These are phyloP conservation scores for Pollimyrus isidori DNA, from an alignment of 2,113 vertebrate species.

Conservation along the genomic window DNA sequence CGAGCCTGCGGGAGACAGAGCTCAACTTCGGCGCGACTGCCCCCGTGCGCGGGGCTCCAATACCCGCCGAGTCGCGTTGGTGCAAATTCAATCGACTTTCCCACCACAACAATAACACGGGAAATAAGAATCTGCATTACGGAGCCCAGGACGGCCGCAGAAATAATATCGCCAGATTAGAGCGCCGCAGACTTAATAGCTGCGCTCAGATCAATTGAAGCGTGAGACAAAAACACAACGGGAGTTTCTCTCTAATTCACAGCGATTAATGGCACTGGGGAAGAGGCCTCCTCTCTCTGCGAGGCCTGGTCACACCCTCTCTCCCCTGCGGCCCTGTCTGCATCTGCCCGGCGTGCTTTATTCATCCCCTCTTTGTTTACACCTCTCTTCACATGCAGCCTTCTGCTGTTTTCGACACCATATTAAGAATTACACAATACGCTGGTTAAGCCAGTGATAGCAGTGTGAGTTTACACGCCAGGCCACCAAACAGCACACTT, in stretches of 20 bases:
- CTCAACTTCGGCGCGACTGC: constrained; percentile 21
- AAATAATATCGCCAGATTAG: constrained; percentile 9
- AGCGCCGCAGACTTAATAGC: constrained; percentile 1
- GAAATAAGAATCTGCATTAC: background rate
- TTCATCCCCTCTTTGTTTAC: background rate
- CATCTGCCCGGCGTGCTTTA: background rate
- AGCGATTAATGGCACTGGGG: background rate
- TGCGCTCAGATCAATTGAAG: background rate
- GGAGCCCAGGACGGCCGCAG: background rate
- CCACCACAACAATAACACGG: background rate
- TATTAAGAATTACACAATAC: constrained; percentile 25
- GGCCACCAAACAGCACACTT: background rate
- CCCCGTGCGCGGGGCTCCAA: constrained; percentile 11
- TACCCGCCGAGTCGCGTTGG: background rate
- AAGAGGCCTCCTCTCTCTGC: background rate
- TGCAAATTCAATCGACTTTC: constrained; percentile 10
- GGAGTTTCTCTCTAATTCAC: constrained; percentile 2
- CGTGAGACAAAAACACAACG: background rate
- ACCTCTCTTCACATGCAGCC: background rate
- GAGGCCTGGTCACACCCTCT: background rate
- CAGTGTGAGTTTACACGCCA: constrained; percentile 10
- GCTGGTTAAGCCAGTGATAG: constrained; percentile 22
- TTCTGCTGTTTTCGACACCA: constrained; percentile 18
- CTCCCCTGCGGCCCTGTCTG: no score
- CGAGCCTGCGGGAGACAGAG: constrained; percentile 1